These are phyloP conservation scores for Spisula subtruncata DNA, from an alignment of 2,888 invertebrate genomes.

Conservation along the genomic window DNA sequence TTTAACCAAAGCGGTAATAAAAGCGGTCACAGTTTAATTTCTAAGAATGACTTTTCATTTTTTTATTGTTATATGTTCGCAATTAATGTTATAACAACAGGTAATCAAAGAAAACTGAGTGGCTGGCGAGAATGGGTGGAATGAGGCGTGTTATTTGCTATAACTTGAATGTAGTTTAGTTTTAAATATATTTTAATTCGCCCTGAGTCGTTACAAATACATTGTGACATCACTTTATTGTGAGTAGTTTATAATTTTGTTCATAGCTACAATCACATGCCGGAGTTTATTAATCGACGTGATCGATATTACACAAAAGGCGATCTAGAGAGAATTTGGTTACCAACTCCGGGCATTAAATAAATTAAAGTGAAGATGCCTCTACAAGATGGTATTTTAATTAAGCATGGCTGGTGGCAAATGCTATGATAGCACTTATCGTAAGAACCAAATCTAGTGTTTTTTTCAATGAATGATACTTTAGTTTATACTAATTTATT, in stretches of 20 bases:
- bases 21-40: conserved; percentile 7
- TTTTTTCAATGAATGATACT: no score
- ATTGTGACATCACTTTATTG: not conserved
- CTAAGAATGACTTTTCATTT: not conserved
- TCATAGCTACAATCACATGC: not conserved
- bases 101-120: not conserved
- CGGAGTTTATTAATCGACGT: not conserved
- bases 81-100: not conserved
- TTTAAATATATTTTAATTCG: conserved; percentile 1
- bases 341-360: no score
- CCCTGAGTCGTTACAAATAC: not conserved
- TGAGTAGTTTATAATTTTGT: not conserved
- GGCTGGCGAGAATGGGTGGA: not conserved
- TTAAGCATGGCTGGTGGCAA: no score
- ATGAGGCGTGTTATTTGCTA: not conserved
- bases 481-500: no score
- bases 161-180: not conserved
- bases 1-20: not conserved
- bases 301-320: no score
- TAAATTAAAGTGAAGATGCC: no score
- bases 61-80: not conserved
- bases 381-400: no score
- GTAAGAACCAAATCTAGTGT: no score
- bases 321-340: no score
- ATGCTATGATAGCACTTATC: no score